Base-by-base conservation (phyloP, 2,797 vertebrate species). In the Pitangus sulphuratus region DNA sequence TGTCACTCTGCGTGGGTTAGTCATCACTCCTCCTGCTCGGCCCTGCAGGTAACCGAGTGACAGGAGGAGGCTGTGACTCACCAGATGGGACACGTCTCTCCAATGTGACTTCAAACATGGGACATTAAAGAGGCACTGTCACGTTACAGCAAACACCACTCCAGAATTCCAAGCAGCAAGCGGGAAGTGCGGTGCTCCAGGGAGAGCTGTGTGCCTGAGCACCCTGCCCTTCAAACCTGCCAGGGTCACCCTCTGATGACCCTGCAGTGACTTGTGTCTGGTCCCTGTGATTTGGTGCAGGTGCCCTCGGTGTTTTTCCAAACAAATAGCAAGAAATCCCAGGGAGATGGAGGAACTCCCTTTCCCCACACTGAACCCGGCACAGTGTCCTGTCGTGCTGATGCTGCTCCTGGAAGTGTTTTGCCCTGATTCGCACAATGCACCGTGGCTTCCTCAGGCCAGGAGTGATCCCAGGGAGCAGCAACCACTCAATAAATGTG, bases 41-140 rank as follows among this genome's bases (percentile, higher is more conserved):
- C 87, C 89, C 94, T n/a, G 87, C 87, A 86, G 93, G 89, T 94
- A 72, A 31, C 17, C 5, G 7, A 76, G 82, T 10, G 93, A 33
- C 88, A 74, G 83, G 44, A 75, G 90, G 35, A 31, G 93, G 80
- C 92, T 71, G 86, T 77, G 93, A 87, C 83, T 96, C 95, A 85
- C 83, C 85, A 35, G 83, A 13, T 37, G 88, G 92, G 96, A 54
- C 8, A 9, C 14, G 26, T 68, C 91, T 65, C 71, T 56, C 78
- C 89, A 35, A 6, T n/a, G 87, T 71, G 61, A 81, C 89, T 54
- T 17, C 85, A 45, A 37, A 88, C 60, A 10, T 0, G 45, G 88
- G 82, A 39, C 62, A 13, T 12, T 9, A 4, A 9, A 60, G 57
- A 42, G 68, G 45, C 31, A 6, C 2, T 25, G 80, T 37, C 87